Base-by-base conservation (phyloP, 2,113 vertebrate genomes). In the Hepsetus odoe region DNA sequence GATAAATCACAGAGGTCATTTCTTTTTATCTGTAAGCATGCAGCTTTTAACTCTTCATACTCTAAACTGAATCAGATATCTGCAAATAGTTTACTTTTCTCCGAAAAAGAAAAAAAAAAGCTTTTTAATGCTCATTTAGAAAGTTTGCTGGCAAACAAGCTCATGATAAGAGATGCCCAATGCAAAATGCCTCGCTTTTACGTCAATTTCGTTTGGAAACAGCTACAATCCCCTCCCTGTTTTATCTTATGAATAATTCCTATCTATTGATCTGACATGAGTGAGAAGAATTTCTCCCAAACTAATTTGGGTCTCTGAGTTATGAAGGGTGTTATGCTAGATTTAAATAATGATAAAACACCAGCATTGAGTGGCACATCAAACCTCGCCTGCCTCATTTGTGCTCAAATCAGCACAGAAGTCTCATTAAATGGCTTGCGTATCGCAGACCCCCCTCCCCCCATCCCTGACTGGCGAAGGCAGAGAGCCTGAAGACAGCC, bases 371-470 rank as follows among this genome's bases (percentile, higher is more conserved):
- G 80, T 77, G 83, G 80, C 77, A 85, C 80, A 82, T 85, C 83
- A 82, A 86, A 76, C 83, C 76, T 76, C 72, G 62, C 32, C 44
- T 81, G 82, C 80, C 83, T 83, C 78, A 85, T 86, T 85, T 85
- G 83, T 83, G 83, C 62, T 81, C 76, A 83, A 84, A 86, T 84
- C 75, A 81, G 83, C 83, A 84, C 65, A 79, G 83, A 81, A 83
- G 79, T 80, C 77, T 83, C 81, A 81, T 86, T 82, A 86, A 86
- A 84, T 67, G 65, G 61, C 55, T 74, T 74, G 74, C 77, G 44
- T 76, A 61, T 70, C 26, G 61, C 78, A 76, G 73, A 79, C 68
- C 56, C 40, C 58, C 66, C 38, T 73, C 72, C 59, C 46, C 38
- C 66, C 67, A 33, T 77, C 73, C 76, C 62, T 74, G 77, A 74